These are phyloP conservation scores for Orchesellides sinensis DNA, from an alignment of 2,888 invertebrate genomes.

Conservation along the genomic window DNA sequence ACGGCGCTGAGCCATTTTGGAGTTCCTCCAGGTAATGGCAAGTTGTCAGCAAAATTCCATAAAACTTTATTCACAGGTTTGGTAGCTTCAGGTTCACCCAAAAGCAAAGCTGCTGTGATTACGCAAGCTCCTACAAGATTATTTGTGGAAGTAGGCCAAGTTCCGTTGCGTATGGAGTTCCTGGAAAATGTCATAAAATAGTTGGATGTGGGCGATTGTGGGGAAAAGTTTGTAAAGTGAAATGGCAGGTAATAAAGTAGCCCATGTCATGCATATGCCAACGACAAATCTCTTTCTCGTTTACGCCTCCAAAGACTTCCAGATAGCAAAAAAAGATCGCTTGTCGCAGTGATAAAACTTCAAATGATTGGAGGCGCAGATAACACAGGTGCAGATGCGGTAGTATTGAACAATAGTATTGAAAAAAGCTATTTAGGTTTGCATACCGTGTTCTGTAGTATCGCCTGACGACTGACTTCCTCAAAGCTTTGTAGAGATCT, in stretches of 20 bases:
- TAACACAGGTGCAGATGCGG: too few relatives aligned
- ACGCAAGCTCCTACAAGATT: slow-evolving; percentile 77
- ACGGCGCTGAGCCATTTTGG: slow-evolving; percentile 76
- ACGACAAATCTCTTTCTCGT: too few relatives aligned
- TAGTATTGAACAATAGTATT: too few relatives aligned
- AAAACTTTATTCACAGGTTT: slow-evolving; percentile 75
- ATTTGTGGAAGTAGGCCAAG: slow-evolving; percentile 78
- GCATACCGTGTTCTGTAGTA: slow-evolving; percentile 77
- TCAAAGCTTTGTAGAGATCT: slow-evolving; percentile 76
- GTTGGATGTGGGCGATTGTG: too few relatives aligned
- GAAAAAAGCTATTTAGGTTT: neutral
- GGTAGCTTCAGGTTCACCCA: slow-evolving; percentile 76
- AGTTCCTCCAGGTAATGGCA: slow-evolving; percentile 70
- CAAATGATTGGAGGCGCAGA: neutral
- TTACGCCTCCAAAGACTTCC: too few relatives aligned
- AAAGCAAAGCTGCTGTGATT: slow-evolving; percentile 76
- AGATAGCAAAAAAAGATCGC: neutral
- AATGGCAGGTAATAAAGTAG: too few relatives aligned
- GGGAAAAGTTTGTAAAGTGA: neutral
- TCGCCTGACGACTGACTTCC: slow-evolving; percentile 76
- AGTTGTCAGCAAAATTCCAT: slow-evolving; percentile 75
- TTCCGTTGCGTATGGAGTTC: slow-evolving; percentile 78
- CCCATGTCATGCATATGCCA: too few relatives aligned
- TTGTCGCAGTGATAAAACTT: neutral
- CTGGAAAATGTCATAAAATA: slow-evolving; percentile 74